A percentile compares a stretch with the other conserved stretches of the same genome.
phyloP scores from a whole-genome alignment of 1,140 invertebrate species.

The Dendrolimus punctatus region DNA sequence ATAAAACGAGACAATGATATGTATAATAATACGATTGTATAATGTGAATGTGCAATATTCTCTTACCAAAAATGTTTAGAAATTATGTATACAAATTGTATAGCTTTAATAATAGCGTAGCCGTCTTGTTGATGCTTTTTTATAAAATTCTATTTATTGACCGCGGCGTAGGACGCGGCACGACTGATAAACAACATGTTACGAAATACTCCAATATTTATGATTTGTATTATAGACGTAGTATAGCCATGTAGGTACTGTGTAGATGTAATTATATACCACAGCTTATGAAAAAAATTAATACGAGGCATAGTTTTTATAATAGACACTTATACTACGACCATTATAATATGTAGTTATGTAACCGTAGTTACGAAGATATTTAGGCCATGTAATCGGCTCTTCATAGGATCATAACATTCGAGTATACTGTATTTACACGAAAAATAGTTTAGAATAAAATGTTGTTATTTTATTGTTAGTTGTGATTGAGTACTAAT shows the following conservation, averaged over 20 bases:
- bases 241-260: conserved; percentile 26
- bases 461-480: too few species aligned
- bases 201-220: conserved; percentile 63
- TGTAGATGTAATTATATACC: conserved; percentile 18
- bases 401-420: conserved; percentile 12
- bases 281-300: conserved; percentile 49
- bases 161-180: conserved; percentile 57
- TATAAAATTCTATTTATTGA: conserved; percentile 68
- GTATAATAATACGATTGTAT: conserved; percentile 20
- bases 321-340: conserved; percentile 42
- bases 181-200: conserved; percentile 60
- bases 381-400: conserved; percentile 19
- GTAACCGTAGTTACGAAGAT: conserved; percentile 14
- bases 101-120: conserved; percentile 67
- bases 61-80: conserved; percentile 62
- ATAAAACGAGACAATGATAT: conserved; percentile 16
- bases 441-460: not conserved
- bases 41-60: conserved; percentile 59
- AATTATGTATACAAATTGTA: conserved; percentile 64
- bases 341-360: conserved; percentile 26
- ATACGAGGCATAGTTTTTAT: conserved; percentile 58
- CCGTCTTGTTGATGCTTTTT: conserved; percentile 69
- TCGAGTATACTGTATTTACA: conserved; percentile 11
- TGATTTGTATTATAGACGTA: conserved; percentile 51
- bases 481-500: not conserved